Evolutionary conservation across 1,140 invertebrate species (phyloP).

Genomic region (Pseudobourletiella spinata): DNA sequence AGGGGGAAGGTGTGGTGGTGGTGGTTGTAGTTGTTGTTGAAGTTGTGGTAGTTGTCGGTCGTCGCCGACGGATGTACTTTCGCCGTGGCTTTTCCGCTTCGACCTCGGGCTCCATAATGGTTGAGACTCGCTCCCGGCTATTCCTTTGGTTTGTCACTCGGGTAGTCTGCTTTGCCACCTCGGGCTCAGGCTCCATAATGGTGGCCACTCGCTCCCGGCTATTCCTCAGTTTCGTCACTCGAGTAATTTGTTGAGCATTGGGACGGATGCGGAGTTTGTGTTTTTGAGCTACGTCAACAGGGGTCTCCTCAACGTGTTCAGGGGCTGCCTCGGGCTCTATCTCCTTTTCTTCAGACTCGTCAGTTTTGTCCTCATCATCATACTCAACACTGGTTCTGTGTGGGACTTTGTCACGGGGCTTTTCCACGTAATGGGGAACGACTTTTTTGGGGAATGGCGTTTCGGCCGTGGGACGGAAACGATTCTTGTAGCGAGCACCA

Average conservation of each 20-base stretch:
- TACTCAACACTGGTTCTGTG: neutral
- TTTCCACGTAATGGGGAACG: slow-evolving; percentile 26
- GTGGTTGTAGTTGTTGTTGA: slow-evolving; percentile 16
- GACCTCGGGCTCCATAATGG: neutral
- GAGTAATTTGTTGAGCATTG: too few species aligned
- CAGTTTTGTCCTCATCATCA: slow-evolving; percentile 1
- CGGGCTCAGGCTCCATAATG: neutral
- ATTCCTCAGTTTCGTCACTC: too few species aligned
- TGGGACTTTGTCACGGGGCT: slow-evolving; percentile 5
- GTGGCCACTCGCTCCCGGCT: too few species aligned
- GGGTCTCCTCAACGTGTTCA: neutral
- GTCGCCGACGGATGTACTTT: neutral
- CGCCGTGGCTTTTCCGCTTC: neutral
- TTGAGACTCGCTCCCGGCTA: neutral
- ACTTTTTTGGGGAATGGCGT: slow-evolving; percentile 12
- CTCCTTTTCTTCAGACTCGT: slow-evolving; percentile 24
- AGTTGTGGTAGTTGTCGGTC: neutral
- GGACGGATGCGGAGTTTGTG: neutral
- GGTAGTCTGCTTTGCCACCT: neutral
- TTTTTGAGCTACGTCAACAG: neutral
- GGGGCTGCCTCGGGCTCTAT: neutral
- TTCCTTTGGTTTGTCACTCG: neutral
- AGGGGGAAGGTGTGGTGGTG: slow-evolving; percentile 6
- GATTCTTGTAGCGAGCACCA: slow-evolving; percentile 10
- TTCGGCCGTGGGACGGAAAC: slow-evolving; percentile 1